These are phyloP conservation scores for Urocyon cinereoargenteus DNA, from an alignment of 2,797 vertebrate genomes.

Conservation along the genomic window DNA sequence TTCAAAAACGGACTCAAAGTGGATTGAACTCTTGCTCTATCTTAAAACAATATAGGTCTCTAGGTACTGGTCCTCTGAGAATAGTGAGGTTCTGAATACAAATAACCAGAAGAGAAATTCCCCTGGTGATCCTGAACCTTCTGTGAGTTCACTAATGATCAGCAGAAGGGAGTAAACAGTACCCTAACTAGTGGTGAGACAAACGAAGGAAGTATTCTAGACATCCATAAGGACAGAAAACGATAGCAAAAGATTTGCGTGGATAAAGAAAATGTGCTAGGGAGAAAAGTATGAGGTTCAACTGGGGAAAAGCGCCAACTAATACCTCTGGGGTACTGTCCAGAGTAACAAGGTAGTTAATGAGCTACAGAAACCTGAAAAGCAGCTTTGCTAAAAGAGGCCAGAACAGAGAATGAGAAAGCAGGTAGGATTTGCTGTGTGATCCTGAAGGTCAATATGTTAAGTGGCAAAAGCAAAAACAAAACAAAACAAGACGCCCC, in stretches of 20 bases:
- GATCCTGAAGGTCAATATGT: neutral
- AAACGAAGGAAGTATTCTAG: neutral
- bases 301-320: neutral
- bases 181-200: neutral
- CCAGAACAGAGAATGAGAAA: neutral
- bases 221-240: neutral
- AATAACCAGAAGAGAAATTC: constrained; percentile 51
- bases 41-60: constrained; percentile 39
- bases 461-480: constrained; percentile 22
- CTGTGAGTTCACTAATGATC: constrained; percentile 60
- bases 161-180: constrained; percentile 56
- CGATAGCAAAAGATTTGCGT: neutral
- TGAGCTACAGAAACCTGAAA: constrained; percentile 68
- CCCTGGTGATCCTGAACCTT: neutral
- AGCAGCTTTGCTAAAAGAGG: neutral
- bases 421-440: neutral
- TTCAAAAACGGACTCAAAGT: constrained; percentile 2
- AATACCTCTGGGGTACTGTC: neutral
- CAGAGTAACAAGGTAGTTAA: constrained; percentile 55
- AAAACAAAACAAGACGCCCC: neutral
- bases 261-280: constrained; percentile 12
- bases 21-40: constrained; percentile 22
- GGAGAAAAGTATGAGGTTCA: neutral
- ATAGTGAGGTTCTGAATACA: constrained; percentile 47
- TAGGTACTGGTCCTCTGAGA: neutral